Base-by-base conservation (phyloP, 1,140 invertebrate species). In the Achatina immaculata region DNA sequence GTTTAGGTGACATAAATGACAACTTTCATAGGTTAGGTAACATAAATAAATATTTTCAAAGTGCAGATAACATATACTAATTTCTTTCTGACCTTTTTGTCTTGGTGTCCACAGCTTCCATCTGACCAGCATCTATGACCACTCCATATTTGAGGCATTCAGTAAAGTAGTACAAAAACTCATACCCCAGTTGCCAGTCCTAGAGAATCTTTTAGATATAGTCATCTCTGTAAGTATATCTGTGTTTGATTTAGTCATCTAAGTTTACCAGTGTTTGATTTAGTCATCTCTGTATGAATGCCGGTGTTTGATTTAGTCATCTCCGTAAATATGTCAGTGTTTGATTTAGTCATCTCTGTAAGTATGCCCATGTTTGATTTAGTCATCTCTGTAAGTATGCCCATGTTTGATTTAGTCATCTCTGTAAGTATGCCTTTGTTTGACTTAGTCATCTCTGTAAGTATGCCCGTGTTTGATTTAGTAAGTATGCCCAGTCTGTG, bases 61-160 rank as follows among this genome's bases (percentile, higher is more conserved):
- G n/a, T n/a, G n/a, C n/a, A n/a, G n/a, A n/a, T n/a, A n/a, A n/a
- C n/a, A n/a, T n/a, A n/a, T n/a, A n/a, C n/a, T n/a, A n/a, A n/a
- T n/a, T n/a, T n/a, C n/a, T n/a, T n/a, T n/a, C n/a, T n/a, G n/a
- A n/a, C n/a, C n/a, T n/a, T n/a, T n/a, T n/a, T 75, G 24, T 55
- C 9, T 62, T 75, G 11, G 34, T 74, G 14, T 0, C 36, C 45
- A 80, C 84, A 93, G 97, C 89, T 99, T 99, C 92, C 98, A 99
- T 92, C 92, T 99, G 58, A 99, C 99, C 21, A 99, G 97, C 80
- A 99, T 99, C 84, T 99, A 99, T 91, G 99, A 99, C 92, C 98
- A 99, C 90, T 99, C 98, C 80, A 99, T 99, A 92, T 99, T 99
- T 93, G 99, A 99, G 93, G 98, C 98, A 24, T 99, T 99, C 91